Conservation (phyloP, 1,140 invertebrate species). For the Radopholus similis region DNA sequence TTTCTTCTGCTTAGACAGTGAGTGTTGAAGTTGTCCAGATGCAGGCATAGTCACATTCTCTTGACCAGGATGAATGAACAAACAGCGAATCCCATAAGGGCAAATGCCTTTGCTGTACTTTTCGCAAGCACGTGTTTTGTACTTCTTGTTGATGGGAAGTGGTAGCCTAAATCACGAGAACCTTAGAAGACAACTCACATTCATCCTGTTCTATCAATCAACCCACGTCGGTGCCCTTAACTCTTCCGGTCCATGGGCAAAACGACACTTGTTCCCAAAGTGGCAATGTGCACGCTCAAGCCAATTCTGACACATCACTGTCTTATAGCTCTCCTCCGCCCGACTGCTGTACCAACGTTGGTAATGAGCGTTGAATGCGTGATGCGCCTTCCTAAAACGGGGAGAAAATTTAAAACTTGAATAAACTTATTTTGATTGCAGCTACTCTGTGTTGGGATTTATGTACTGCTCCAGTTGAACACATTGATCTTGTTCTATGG, state of each 20-base stretch:
- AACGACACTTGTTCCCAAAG: conserved; percentile 49
- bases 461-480: conserved; percentile 6
- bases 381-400: conserved; percentile 2
- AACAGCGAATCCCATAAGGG: conserved; percentile 47
- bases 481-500: background rate
- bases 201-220: background rate
- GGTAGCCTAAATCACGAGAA: background rate
- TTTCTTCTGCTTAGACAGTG: too few species aligned
- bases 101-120: conserved; percentile 52
- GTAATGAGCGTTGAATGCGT: background rate
- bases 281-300: conserved; percentile 37
- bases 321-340: conserved; percentile 45
- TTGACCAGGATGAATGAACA: conserved; percentile 48
- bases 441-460: conserved; percentile 8
- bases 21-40: too few species aligned
- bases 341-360: background rate
- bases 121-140: conserved; percentile 51
- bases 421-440: background rate
- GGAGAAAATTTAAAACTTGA: background rate
- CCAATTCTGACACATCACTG: conserved; percentile 54
- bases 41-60: background rate
- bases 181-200: background rate
- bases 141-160: conserved; percentile 41
- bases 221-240: conserved; percentile 29
- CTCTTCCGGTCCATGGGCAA: conserved; percentile 43